Conservation (phyloP, 2,888 invertebrate species). For the Protula sp. region DNA sequence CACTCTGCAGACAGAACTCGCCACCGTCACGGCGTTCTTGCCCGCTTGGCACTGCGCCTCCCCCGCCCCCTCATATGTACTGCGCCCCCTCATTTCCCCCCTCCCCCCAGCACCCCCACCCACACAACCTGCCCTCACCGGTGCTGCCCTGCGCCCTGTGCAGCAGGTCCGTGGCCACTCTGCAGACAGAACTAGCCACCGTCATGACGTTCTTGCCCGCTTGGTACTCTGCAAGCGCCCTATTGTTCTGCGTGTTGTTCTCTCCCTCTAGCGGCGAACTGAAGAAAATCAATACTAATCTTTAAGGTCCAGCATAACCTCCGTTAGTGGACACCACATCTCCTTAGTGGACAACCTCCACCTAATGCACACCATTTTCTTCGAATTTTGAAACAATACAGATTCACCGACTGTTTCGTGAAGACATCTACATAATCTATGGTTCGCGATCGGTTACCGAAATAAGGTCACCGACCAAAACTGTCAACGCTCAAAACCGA, state of each 20-base stretch:
- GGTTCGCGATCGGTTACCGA: too few relatives aligned
- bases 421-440: too few relatives aligned
- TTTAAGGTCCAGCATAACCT: too few relatives aligned
- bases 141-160: slow-evolving; percentile 57
- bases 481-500: too few relatives aligned
- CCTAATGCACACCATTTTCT: too few relatives aligned
- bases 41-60: slow-evolving; percentile 63
- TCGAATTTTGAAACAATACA: too few relatives aligned
- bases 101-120: slow-evolving; percentile 97
- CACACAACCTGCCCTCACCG: too few relatives aligned
- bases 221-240: slow-evolving; percentile 62
- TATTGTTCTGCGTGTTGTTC: slow-evolving; percentile 58
- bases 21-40: slow-evolving; percentile 69
- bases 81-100: too few relatives aligned
- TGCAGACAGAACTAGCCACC: slow-evolving; percentile 73
- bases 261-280: slow-evolving; percentile 62
- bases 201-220: slow-evolving; percentile 68
- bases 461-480: too few relatives aligned
- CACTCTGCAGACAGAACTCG: slow-evolving; percentile 71
- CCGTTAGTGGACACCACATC: too few relatives aligned
- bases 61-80: slow-evolving; percentile 68
- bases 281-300: slow-evolving; percentile 3
- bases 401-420: too few relatives aligned
- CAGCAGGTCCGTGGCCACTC: slow-evolving; percentile 71
- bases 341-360: too few relatives aligned